These are phyloP conservation scores for Cheilosia pagana DNA, from an alignment of 2,888 invertebrate genomes.

Conservation along the genomic window DNA sequence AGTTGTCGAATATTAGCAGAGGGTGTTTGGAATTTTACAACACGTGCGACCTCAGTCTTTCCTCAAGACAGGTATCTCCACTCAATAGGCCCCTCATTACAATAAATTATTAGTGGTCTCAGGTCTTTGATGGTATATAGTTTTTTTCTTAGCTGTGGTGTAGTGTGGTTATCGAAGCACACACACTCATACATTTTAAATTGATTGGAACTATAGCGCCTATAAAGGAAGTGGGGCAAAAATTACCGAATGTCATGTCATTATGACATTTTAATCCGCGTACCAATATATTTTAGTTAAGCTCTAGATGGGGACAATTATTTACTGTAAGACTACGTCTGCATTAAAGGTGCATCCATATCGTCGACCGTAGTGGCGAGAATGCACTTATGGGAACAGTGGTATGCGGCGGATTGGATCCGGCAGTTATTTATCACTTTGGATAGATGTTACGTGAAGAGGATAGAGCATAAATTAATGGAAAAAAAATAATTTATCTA, in stretches of 20 bases:
- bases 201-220: too few relatives aligned
- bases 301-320: slow-evolving; percentile 5
- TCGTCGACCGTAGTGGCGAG: background rate
- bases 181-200: background rate
- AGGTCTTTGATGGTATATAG: slow-evolving; percentile 21
- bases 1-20: slow-evolving; percentile 19
- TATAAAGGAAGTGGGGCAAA: slow-evolving; percentile 1
- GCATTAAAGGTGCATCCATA: background rate
- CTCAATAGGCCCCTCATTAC: slow-evolving; percentile 30
- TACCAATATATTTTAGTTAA: slow-evolving; percentile 11
- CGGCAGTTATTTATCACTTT: slow-evolving; percentile 20
- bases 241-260: slow-evolving; percentile 27
- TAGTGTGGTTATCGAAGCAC: slow-evolving; percentile 3
- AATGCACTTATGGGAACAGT: slow-evolving; percentile 11
- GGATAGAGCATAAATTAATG: slow-evolving; percentile 10
- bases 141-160: slow-evolving; percentile 4
- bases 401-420: background rate
- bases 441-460: slow-evolving; percentile 27
- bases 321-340: background rate
- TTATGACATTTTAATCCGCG: slow-evolving; percentile 35
- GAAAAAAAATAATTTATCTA: slow-evolving; percentile 18
- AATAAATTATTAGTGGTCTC: slow-evolving; percentile 45
- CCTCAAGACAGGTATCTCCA: slow-evolving; percentile 29
- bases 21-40: slow-evolving; percentile 26
- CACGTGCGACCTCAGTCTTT: slow-evolving; percentile 52